phyloP scores from a whole-genome alignment of 2,113 vertebrate species.

The Melanerpes aurifrons region DNA sequence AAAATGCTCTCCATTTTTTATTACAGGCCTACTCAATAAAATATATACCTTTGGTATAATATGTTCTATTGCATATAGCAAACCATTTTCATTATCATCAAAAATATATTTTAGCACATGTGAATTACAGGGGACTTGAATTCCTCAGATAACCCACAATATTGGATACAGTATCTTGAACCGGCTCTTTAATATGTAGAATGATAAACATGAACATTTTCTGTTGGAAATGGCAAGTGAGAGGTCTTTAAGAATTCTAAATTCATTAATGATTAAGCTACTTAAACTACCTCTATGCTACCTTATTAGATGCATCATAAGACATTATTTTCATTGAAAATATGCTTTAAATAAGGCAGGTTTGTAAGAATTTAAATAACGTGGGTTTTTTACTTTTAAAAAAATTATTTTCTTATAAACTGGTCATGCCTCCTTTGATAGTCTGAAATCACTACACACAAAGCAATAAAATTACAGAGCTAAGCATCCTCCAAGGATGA shows the following conservation, averaged over 20 bases:
- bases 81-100: constrained; percentile 55
- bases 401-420: background rate
- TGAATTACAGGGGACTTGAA: constrained; percentile 41
- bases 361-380: constrained; percentile 26
- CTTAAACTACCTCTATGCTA: constrained; percentile 31
- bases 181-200: background rate
- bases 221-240: constrained; percentile 20
- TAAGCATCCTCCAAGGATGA: constrained; percentile 63
- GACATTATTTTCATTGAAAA: constrained; percentile 67
- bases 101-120: constrained; percentile 66
- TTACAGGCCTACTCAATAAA: constrained; percentile 57
- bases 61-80: constrained; percentile 64
- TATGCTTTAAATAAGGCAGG: constrained; percentile 68
- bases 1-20: constrained; percentile 47
- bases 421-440: constrained; percentile 17
- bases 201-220: background rate
- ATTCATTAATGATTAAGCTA: constrained; percentile 10
- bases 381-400: background rate
- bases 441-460: constrained; percentile 31
- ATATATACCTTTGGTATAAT: constrained; percentile 69
- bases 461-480: constrained; percentile 58
- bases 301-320: constrained; percentile 42
- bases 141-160: constrained; percentile 40
- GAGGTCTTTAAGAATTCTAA: constrained; percentile 21
- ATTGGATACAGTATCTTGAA: constrained; percentile 10